Evolutionary conservation across 1,140 invertebrate genomes (phyloP), one percentile per base, ranked within the genome.

Genomic region (Drosophila prosaltans): DNA sequence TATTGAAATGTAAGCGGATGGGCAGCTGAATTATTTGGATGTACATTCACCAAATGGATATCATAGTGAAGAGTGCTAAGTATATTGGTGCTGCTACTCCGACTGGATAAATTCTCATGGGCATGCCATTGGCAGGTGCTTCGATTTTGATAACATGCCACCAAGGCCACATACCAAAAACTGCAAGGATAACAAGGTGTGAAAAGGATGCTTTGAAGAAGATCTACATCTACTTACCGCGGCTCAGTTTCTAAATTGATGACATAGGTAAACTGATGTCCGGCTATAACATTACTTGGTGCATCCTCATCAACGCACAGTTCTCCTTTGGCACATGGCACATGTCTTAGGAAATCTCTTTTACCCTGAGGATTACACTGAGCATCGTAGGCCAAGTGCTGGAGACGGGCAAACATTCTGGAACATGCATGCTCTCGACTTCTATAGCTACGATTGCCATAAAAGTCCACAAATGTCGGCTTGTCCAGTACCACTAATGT

Each of bases 111-210:
- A 21, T 58, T 77, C 68, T 94, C 93, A 65, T 96, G 95, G 80
- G 97, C 95, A 88, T 96, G 95, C 97, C 97, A 98, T 69, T 95
- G 93, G 86, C 97, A 98, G 8, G 95, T 96, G 7, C 93, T 94
- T 59, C 94, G 93, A 91, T 97, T 95, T 57, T 97, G 94, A 84
- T 97, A 97, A 93, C 98, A 99, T 5, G 98, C 96, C 21, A 98
- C 97, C 82, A 99, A 93, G 72, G 98, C 98, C 45, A 99, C 93
- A 93, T 98, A 99, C 98, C 98, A 99, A 93, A 98, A 99, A 88
- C 97, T 97, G 92, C 2, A 45, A 93, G 1, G 58, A 57, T 3
- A 30, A 1, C 36, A 8, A 26, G 9, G 2, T 5, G 1, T 11
- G 40, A 6, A 40, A n/a, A 36, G 24, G 6, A 36, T 36, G 28